Evolutionary conservation across 2,113 vertebrate genomes (phyloP), one percentile per base, ranked within the genome.

Genomic region (Pterophyllum scalare): DNA sequence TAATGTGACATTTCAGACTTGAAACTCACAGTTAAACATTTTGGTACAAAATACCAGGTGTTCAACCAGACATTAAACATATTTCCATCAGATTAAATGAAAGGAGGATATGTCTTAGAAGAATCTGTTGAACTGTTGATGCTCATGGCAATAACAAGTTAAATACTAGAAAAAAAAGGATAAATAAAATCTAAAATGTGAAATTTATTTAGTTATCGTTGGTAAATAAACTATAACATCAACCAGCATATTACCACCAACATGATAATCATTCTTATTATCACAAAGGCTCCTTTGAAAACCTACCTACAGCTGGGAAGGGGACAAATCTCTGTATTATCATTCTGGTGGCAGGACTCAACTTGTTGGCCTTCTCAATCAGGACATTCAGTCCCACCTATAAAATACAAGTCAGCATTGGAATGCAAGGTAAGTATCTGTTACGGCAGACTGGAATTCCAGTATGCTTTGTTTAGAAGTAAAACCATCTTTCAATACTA

Each of bases 341-440:
- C 82, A 97, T 97, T 80, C 97, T 97, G 52, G 98, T 99, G 84
- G 97, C 96, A 0, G 98, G 98, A 24, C 95, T 98, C 91, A 98
- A 96, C 88, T 96, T 97, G 94, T 96, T 97, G 83, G 98, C 98
- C 92, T 96, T 98, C 94, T 98, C 95, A 89, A 99, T 96, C 91
- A 99, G 96, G 81, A 98, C 93, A 70, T 99, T 99, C 95, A 99
- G 95, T 91, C 98, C 98, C 89, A 99, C 98, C 98, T 99, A 74
- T 17, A 77, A 62, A 49, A 81, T 1, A 83, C 11, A 60, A 76
- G 46, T 26, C n/a, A 1, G 4, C 2, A 2, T n/a, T 31, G n/a
- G 14, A 26, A 3, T 17, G 15, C 38, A 56, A 31, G 26, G 70
- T 10, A 38, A 11, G 58, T 31, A 72, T 15, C 0, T 20, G 19